Conservation (phyloP, 1,140 invertebrate genomes). For the Drosophila watanabei region DNA sequence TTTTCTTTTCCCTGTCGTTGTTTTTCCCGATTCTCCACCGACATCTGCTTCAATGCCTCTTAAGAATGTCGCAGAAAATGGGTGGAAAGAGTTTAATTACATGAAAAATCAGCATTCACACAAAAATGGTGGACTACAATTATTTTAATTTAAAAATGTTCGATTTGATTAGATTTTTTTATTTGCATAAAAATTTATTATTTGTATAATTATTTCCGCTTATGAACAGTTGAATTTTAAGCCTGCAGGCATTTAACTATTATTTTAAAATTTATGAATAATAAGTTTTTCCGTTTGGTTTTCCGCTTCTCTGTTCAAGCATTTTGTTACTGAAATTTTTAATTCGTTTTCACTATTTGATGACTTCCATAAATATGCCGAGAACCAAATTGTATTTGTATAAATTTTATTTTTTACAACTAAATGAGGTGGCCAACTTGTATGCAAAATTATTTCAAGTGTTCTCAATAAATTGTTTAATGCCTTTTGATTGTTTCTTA, state of each 20-base stretch:
- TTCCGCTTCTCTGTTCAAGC: too few species aligned
- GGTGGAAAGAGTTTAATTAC: slow-evolving; percentile 38
- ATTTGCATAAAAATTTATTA: not conserved
- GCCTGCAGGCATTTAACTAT: not conserved
- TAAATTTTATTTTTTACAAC: too few species aligned
- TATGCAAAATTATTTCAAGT: too few species aligned
- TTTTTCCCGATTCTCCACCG: not conserved
- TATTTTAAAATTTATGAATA: not conserved
- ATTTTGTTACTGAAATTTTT: too few species aligned
- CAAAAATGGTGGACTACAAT: not conserved
- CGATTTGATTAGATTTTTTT: not conserved
- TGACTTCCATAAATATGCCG: too few species aligned
- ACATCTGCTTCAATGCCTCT: slow-evolving; percentile 43
- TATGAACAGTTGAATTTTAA: not conserved
- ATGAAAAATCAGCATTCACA: slow-evolving; percentile 71
- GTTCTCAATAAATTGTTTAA: too few species aligned
- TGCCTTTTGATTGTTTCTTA: too few species aligned
- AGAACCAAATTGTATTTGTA: too few species aligned
- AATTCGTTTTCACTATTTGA: too few species aligned
- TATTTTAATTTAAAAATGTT: not conserved
- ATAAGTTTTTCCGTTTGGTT: too few species aligned
- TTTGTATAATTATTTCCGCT: not conserved
- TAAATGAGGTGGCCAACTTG: too few species aligned
- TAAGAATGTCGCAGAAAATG: not conserved
- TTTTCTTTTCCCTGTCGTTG: not conserved